A percentile compares a stretch with the other conserved stretches of the same genome.
Evolutionary conservation across 2,113 vertebrate genomes (phyloP).

Genomic region (Scatophagus argus): DNA sequence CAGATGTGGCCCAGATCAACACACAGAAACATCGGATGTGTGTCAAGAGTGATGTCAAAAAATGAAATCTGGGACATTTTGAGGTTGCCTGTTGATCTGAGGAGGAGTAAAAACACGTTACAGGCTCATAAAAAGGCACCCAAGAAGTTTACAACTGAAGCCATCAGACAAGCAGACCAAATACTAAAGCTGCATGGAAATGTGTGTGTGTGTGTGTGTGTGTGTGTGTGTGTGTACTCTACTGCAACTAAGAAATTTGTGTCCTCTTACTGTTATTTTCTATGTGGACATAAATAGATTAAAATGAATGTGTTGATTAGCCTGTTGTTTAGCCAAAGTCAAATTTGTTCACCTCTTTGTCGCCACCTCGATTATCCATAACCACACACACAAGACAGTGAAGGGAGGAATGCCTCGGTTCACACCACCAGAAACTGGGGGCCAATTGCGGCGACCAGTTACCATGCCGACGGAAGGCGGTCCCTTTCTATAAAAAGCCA

Average conservation of each 20-base stretch:
- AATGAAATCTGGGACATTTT: neutral
- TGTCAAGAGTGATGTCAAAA: neutral
- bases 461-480: slow-evolving; percentile 71
- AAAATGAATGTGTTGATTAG: slow-evolving; percentile 3
- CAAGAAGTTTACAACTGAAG: slow-evolving; percentile 1
- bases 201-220: too few species aligned
- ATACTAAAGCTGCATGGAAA: slow-evolving; percentile 13
- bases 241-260: too few species aligned
- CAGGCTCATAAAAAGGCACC: neutral
- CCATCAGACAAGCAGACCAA: slow-evolving; percentile 15
- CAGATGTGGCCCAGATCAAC: slow-evolving; percentile 3
- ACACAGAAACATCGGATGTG: neutral
- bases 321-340: neutral
- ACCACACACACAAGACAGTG: slow-evolving; percentile 27
- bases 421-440: slow-evolving; percentile 43
- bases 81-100: neutral
- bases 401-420: slow-evolving; percentile 46
- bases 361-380: slow-evolving; percentile 40
- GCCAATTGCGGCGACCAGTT: slow-evolving; percentile 67
- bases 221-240: too few species aligned
- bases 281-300: too few species aligned
- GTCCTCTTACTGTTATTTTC: too few species aligned
- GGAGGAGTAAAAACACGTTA: slow-evolving; percentile 16
- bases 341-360: slow-evolving; percentile 26
- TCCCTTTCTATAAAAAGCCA: slow-evolving; percentile 73